phyloP scores from a whole-genome alignment of 1,140 invertebrate species.

The Macrosteles quadrilineatus region DNA sequence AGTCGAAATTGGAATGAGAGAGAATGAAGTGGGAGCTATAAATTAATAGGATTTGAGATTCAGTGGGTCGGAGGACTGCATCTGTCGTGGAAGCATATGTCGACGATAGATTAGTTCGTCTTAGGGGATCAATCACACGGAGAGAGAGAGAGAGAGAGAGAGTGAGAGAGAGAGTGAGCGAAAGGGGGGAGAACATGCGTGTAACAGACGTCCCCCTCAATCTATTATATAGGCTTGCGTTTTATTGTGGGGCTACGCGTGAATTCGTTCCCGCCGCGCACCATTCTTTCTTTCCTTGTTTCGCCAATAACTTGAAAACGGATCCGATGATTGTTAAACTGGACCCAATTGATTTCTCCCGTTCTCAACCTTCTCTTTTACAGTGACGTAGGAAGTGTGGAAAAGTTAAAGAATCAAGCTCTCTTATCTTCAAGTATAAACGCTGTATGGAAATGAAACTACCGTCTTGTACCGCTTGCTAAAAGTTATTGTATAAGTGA shows the following conservation, averaged over 20 bases:
- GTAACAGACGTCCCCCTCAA: constrained; percentile 18
- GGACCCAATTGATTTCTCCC: no score
- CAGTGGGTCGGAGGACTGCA: constrained; percentile 9
- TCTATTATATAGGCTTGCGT: constrained; percentile 21
- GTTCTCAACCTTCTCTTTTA: no score
- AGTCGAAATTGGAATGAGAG: no score
- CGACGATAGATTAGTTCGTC: constrained; percentile 21
- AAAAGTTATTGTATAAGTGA: no score
- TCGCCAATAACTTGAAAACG: not conserved
- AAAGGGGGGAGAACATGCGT: constrained; percentile 13
- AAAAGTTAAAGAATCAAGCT: no score
- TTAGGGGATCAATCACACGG: constrained; percentile 24
- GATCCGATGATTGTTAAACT: no score
- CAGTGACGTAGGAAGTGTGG: no score
- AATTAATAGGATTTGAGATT: constrained; percentile 5
- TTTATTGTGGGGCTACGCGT: constrained; percentile 8
- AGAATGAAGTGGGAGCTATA: constrained; percentile 13
- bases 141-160: no score
- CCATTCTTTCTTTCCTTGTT: not conserved
- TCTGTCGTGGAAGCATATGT: constrained; percentile 24
- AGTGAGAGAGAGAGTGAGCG: no score
- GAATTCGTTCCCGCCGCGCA: not conserved
- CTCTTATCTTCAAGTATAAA: no score
- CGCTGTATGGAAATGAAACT: no score
- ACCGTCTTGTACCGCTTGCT: no score